Percentiles rank a stretch among this genome's conserved stretches.
Evolutionary conservation across 1,140 invertebrate species (phyloP).

Genomic region (Zaprionus davidi): DNA sequence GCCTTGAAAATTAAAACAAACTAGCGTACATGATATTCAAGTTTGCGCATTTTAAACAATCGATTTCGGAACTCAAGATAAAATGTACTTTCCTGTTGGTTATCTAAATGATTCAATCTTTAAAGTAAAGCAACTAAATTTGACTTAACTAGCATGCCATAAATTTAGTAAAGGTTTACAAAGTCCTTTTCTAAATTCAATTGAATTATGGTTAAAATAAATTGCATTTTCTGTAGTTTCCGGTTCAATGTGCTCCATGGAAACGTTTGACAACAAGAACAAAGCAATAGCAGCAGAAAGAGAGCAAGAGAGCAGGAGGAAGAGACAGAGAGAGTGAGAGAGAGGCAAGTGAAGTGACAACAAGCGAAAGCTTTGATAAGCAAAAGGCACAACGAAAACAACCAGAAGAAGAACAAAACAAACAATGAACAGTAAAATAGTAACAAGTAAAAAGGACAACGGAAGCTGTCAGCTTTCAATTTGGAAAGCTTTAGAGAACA

Average conservation of each 20-base stretch:
- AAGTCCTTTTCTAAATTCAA: constrained; percentile 23
- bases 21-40: neutral
- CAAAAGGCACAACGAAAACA: constrained; percentile 35
- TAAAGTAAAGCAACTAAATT: neutral
- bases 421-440: constrained; percentile 35
- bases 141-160: neutral
- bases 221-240: constrained; percentile 57
- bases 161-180: constrained; percentile 10
- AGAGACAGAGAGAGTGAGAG: neutral
- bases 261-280: constrained; percentile 46
- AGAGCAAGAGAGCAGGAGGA: neutral
- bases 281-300: neutral
- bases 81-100: neutral
- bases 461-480: constrained; percentile 43
- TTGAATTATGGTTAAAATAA: constrained; percentile 49
- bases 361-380: constrained; percentile 68
- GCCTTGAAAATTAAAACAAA: neutral
- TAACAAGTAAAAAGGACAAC: constrained; percentile 45
- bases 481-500: constrained; percentile 10
- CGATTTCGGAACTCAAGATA: neutral
- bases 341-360: constrained; percentile 41
- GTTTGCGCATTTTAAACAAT: too few relatives aligned
- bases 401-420: constrained; percentile 33
- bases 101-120: neutral
- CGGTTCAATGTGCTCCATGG: constrained; percentile 55